Percentiles rank a stretch among this genome's conserved stretches.
These are phyloP conservation scores for Alloscopus bannaensis DNA, from an alignment of 2,888 invertebrate species.

Conservation along the genomic window DNA sequence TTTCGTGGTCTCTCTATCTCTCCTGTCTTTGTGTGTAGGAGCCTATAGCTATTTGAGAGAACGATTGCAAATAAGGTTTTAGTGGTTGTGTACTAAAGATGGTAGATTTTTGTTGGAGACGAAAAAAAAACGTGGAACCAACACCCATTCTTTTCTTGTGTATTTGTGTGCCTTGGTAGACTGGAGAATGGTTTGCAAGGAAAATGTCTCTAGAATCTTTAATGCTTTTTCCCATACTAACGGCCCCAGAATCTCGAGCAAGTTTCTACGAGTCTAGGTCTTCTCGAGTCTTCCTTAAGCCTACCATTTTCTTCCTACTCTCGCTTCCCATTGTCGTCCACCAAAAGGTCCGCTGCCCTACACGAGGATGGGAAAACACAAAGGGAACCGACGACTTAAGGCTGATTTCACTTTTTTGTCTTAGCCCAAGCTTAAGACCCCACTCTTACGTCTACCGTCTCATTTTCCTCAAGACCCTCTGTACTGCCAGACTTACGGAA, in stretches of 20 bases:
- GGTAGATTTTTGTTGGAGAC: neutral
- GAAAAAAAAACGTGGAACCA: neutral
- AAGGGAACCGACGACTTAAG: slow-evolving; percentile 2
- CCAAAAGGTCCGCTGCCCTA: neutral
- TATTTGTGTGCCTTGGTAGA: neutral
- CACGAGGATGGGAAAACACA: neutral
- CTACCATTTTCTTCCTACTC: neutral
- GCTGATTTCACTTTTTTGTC: neutral
- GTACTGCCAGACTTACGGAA: neutral
- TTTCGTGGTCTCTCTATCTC: neutral
- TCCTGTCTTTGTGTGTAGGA: too few relatives aligned
- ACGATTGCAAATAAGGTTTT: neutral
- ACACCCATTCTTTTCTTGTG: neutral
- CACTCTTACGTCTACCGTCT: too few relatives aligned
- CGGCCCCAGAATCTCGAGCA: too few relatives aligned
- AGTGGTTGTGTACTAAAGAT: neutral
- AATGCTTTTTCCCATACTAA: slow-evolving; percentile 27
- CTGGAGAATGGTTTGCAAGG: neutral
- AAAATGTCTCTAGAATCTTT: slow-evolving; percentile 44
- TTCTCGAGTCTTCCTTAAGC: neutral
- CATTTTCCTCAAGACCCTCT: too few relatives aligned
- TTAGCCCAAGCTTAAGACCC: neutral
- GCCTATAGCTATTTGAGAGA: too few relatives aligned
- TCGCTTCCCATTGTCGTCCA: neutral
- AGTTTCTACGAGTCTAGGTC: neutral